phyloP scores from a whole-genome alignment of 2,888 invertebrate species.

The Tipula confusa region DNA sequence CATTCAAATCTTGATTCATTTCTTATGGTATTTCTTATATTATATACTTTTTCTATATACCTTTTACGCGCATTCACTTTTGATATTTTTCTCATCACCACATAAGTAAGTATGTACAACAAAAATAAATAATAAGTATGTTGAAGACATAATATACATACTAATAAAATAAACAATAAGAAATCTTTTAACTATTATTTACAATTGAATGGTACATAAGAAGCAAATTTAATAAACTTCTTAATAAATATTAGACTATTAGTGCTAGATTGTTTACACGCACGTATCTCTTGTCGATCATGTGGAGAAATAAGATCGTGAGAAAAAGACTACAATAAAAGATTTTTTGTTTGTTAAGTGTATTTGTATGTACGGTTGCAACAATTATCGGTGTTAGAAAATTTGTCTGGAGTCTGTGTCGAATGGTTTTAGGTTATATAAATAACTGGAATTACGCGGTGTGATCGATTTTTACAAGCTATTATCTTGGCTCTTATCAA shows the following conservation, averaged over 20 bases:
- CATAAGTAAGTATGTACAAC: neutral
- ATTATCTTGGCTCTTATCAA: no score
- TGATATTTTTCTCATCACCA: neutral
- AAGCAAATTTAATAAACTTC: neutral
- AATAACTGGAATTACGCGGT: neutral
- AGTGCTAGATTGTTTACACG: neutral
- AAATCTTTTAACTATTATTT: neutral
- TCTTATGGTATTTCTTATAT: neutral
- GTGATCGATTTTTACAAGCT: no score
- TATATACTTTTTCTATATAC: neutral
- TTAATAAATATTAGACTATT: neutral
- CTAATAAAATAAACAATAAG: slow-evolving; percentile 8
- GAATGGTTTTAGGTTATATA: neutral
- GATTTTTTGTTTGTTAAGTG: neutral
- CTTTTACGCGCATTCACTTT: neutral
- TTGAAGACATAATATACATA: neutral
- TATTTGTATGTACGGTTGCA: neutral
- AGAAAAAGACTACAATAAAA: neutral
- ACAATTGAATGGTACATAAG: neutral
- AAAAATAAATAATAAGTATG: neutral
- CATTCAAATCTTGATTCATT: neutral
- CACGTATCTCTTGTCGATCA: neutral
- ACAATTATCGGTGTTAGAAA: neutral
- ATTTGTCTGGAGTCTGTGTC: neutral
- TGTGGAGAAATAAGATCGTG: neutral